Conservation (phyloP, 2,113 vertebrate genomes). For the Nymphicus hollandicus region DNA sequence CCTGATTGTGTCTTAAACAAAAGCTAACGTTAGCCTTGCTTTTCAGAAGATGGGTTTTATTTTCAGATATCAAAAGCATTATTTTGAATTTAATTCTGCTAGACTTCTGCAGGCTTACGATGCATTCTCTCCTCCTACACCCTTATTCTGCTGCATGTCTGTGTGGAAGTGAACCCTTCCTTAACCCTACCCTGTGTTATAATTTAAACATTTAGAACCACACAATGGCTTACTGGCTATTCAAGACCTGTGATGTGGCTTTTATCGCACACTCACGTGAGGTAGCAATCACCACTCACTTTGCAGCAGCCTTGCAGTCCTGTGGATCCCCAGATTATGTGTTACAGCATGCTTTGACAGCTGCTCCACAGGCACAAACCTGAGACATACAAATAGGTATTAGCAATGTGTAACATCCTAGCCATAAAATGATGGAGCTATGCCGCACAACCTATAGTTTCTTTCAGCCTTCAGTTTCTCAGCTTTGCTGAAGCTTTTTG, state of each 20-base stretch:
- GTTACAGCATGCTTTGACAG: not conserved
- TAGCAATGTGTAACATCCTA: not conserved
- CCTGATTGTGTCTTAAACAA: not conserved
- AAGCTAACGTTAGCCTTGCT: not conserved
- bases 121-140: not conserved
- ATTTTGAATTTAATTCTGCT: not conserved
- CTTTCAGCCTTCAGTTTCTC: not conserved
- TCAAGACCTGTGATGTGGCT: not conserved
- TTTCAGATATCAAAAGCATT: not conserved
- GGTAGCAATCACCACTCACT: not conserved
- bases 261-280: not conserved
- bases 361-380: not conserved
- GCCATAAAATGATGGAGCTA: not conserved
- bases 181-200: not conserved
- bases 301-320: not conserved
- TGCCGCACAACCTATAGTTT: not conserved
- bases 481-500: not conserved
- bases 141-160: accelerated
- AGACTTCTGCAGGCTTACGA: not conserved
- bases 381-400: not conserved
- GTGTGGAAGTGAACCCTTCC: not conserved
- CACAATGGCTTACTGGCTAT: not conserved
- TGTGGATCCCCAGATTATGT: not conserved
- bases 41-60: not conserved
- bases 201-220: not conserved